phyloP scores from a whole-genome alignment of 2,888 invertebrate species.

The Philopedon plagiatum region DNA sequence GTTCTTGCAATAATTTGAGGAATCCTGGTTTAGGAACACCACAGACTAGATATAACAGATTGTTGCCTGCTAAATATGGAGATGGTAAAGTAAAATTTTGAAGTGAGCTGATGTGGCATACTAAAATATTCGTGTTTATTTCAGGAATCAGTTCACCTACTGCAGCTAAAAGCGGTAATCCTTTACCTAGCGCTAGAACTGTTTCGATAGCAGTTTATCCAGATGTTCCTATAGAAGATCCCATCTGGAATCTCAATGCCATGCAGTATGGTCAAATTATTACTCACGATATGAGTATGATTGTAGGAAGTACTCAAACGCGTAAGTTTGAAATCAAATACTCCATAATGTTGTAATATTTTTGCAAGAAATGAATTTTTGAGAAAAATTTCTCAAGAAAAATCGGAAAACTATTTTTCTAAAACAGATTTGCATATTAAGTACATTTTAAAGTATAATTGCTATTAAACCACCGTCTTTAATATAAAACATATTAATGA shows the following conservation, averaged over 20 bases:
- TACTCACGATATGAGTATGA: slow-evolving; percentile 85
- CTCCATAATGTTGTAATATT: too few relatives aligned
- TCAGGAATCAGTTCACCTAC: slow-evolving; percentile 79
- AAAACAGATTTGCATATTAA: too few relatives aligned
- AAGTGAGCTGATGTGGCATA: background rate
- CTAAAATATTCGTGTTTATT: background rate
- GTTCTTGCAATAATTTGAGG: slow-evolving; percentile 93
- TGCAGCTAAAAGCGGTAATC: slow-evolving; percentile 72
- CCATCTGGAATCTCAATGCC: slow-evolving; percentile 80
- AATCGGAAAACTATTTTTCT: too few relatives aligned
- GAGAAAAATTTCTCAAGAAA: too few relatives aligned
- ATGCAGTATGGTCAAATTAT: slow-evolving; percentile 88
- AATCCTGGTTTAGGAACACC: slow-evolving; percentile 88
- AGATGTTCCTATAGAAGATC: slow-evolving; percentile 79
- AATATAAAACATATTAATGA: too few relatives aligned
- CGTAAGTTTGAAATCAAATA: too few relatives aligned
- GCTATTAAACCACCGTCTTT: too few relatives aligned
- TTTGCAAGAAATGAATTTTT: too few relatives aligned
- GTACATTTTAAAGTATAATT: too few relatives aligned
- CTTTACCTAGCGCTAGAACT: slow-evolving; percentile 79
- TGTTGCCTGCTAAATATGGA: slow-evolving; percentile 76
- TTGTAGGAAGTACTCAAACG: slow-evolving; percentile 80
- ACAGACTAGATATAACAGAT: slow-evolving; percentile 78
- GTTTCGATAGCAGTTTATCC: slow-evolving; percentile 81
- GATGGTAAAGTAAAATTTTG: slow-evolving; percentile 73